Conservation (phyloP, 2,888 invertebrate genomes). For the Trissolcus japonicus region DNA sequence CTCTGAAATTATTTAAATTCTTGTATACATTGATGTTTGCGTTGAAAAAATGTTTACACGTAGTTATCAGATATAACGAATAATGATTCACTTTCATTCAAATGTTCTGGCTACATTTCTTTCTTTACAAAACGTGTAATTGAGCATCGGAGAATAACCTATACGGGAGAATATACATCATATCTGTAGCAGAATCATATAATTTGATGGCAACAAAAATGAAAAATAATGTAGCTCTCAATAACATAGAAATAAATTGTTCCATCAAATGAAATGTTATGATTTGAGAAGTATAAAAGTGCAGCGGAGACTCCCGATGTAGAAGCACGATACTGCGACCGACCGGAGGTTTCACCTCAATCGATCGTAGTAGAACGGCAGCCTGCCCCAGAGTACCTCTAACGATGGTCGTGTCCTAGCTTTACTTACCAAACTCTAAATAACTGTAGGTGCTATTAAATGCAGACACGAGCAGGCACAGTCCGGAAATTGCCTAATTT, state of each 20-base stretch:
- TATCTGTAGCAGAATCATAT: too few relatives aligned
- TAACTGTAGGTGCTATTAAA: constrained; percentile 71
- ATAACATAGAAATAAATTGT: constrained; percentile 8
- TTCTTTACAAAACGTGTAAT: too few relatives aligned
- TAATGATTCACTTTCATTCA: too few relatives aligned
- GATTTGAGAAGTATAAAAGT: constrained; percentile 36
- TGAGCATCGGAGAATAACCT: too few relatives aligned
- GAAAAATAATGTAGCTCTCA: too few relatives aligned
- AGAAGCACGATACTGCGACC: constrained; percentile 54
- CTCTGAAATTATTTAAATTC: too few relatives aligned
- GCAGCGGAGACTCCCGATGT: constrained; percentile 43
- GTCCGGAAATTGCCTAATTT: constrained; percentile 77
- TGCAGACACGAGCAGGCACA: constrained; percentile 75
- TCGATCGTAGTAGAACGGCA: constrained; percentile 64
- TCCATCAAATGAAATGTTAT: constrained; percentile 14
- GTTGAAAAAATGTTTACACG: too few relatives aligned
- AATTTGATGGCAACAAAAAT: too few relatives aligned
- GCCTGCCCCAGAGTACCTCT: constrained; percentile 57
- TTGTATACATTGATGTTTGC: too few relatives aligned
- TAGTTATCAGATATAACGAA: too few relatives aligned
- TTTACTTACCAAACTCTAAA: constrained; percentile 65
- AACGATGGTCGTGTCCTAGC: constrained; percentile 63
- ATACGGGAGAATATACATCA: too few relatives aligned
- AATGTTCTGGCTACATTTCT: too few relatives aligned
- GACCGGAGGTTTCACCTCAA: constrained; percentile 62